These are phyloP conservation scores for Eutrigla gurnardus DNA, from an alignment of 2,797 vertebrate genomes.

Conservation along the genomic window DNA sequence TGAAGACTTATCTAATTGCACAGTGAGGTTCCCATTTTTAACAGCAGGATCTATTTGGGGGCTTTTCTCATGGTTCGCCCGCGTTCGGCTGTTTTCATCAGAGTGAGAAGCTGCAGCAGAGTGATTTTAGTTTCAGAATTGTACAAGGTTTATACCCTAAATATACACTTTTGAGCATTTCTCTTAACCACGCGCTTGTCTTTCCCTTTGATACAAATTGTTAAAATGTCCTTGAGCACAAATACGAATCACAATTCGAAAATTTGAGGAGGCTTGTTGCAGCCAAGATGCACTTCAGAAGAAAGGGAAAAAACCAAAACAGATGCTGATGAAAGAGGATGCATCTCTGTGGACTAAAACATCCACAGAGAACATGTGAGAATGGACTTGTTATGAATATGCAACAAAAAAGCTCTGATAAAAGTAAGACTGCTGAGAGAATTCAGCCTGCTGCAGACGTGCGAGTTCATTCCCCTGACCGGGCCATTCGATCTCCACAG, in stretches of 20 bases:
- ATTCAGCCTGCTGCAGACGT: neutral
- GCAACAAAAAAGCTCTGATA: neutral
- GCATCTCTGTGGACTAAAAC: neutral
- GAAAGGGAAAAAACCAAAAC: constrained; percentile 1
- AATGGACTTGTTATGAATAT: constrained; percentile 1
- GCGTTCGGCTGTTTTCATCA: neutral
- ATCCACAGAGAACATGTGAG: constrained; percentile 1
- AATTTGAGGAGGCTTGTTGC: neutral
- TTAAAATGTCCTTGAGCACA: constrained; percentile 29
- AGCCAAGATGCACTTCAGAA: constrained; percentile 16
- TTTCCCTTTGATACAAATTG: constrained; percentile 16
- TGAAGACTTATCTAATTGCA: constrained; percentile 5
- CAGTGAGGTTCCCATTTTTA: neutral
- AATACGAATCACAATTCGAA: neutral
- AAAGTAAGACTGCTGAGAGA: neutral
- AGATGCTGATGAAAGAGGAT: constrained; percentile 13
- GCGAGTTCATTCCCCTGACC: neutral
- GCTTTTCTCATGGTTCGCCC: neutral
- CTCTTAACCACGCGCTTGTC: neutral
- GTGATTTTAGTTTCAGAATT: neutral
- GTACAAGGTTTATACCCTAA: constrained; percentile 1
- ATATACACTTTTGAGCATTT: neutral
- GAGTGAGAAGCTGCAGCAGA: constrained; percentile 10
- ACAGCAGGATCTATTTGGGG: constrained; percentile 13
- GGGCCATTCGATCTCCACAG: constrained; percentile 1